Base-by-base conservation (phyloP, 2,113 vertebrate species). In the Protobothrops flavoviridis region DNA sequence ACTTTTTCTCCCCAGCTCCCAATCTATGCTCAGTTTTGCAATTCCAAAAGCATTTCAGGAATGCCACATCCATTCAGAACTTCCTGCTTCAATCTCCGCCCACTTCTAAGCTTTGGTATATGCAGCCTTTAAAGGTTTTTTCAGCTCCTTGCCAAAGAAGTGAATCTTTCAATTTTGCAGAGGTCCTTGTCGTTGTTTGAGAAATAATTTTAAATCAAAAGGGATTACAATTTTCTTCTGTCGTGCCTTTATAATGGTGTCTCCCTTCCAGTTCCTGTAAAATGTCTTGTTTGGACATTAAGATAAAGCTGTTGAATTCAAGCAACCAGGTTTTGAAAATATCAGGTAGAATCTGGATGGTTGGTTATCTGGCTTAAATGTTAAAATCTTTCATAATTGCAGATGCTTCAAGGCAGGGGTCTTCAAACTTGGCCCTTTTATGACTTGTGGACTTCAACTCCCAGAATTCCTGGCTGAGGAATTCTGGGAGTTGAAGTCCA, bases 11-110 rank as follows among this genome's bases (percentile, higher is more conserved):
- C n/a, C 86, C 50, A 93, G 56, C 81, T 59, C 13, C 29, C 26
- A 24, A 93, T 90, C 50, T 43, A 2, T 64, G 92, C 92, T 90
- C 86, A 56, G 45, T 57, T 93, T 90, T 87, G 92, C 81, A 93
- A 61, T 93, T 90, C 81, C 39, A 45, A 64, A 93, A 45, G 81
- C 89, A 93, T 93, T 87, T 93, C 7, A 93, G 89, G 89, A 93
- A 93, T 93, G 88, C 56, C 45, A 21, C 45, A 43, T 39, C 7
- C 88, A 87, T 87, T 85, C 23, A 23, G 48, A 3, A 59, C 56
- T 90, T 93, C 92, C 92, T 90, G 81, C 89, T 93, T n/a, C 89
- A 33, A 6, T 87, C 88, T n/a, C 56, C 92, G 29, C 89, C 87
- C 48, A 61, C n/a, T 61, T 29, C 6, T 86, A 48, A 85, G 23